Evolutionary conservation across 2,797 vertebrate genomes (phyloP).

Genomic region (Hozukius guyotensis): DNA sequence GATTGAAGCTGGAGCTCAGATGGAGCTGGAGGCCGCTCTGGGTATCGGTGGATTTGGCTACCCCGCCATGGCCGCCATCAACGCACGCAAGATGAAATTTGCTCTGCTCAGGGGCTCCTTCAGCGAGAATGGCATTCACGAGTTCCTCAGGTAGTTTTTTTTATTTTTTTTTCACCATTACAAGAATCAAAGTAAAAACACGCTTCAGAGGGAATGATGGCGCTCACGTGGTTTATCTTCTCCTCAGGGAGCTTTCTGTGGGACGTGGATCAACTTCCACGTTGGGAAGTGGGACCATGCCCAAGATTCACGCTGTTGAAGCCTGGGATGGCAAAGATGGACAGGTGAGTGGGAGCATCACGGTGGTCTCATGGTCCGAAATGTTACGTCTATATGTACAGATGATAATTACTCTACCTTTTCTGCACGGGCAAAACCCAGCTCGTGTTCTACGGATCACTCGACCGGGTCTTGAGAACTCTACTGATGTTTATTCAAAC

Average conservation of each 20-base stretch:
- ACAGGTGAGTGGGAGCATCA: slow-evolving; percentile 84
- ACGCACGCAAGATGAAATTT: slow-evolving; percentile 96
- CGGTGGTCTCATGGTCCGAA: neutral
- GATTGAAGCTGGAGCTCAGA: slow-evolving; percentile 93
- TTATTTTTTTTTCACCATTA: neutral
- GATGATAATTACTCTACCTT: neutral
- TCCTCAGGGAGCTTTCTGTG: slow-evolving; percentile 91
- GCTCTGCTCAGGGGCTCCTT: slow-evolving; percentile 96
- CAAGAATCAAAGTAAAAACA: neutral
- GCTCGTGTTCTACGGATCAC: neutral
- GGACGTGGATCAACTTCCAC: slow-evolving; percentile 94
- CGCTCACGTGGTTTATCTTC: neutral
- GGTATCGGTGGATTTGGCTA: slow-evolving; percentile 97
- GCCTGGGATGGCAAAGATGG: slow-evolving; percentile 96
- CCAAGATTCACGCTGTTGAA: slow-evolving; percentile 87
- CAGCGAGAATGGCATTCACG: slow-evolving; percentile 95
- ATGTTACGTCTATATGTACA: neutral
- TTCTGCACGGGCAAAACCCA: neutral
- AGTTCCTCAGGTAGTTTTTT: slow-evolving; percentile 91
- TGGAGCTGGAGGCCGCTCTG: slow-evolving; percentile 89
- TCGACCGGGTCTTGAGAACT: neutral
- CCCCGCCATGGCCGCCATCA: slow-evolving; percentile 96
- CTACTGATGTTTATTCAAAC: neutral
- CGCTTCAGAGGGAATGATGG: neutral
- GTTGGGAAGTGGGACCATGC: slow-evolving; percentile 88